phyloP scores from a whole-genome alignment of 2,888 invertebrate species.

The Dyspetes luteomarginatus region DNA sequence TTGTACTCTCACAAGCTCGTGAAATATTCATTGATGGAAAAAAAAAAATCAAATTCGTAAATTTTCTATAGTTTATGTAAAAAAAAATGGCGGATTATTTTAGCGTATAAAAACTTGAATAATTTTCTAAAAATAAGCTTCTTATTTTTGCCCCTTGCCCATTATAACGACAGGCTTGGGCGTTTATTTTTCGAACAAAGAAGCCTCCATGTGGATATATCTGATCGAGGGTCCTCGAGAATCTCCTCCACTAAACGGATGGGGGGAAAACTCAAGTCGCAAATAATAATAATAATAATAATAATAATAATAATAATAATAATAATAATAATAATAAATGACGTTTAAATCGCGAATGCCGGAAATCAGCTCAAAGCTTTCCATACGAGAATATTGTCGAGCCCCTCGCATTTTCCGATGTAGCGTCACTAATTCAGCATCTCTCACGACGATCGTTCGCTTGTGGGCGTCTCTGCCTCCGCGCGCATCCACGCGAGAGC shows the following conservation, averaged over 20 bases:
- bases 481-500: not conserved
- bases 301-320: slow-evolving; percentile 8
- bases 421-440: too few species aligned
- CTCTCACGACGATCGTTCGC: too few species aligned
- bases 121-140: slow-evolving; percentile 31
- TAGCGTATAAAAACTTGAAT: not conserved
- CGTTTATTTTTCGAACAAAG: slow-evolving; percentile 53
- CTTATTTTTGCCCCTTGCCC: not conserved
- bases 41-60: not conserved
- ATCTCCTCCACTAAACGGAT: not conserved
- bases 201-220: slow-evolving; percentile 1
- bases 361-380: slow-evolving; percentile 26
- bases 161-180: slow-evolving; percentile 1
- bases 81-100: not conserved
- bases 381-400: not conserved
- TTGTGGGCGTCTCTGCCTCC: slow-evolving; percentile 55
- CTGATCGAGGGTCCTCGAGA: slow-evolving; percentile 38
- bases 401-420: slow-evolving; percentile 32
- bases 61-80: too few species aligned
- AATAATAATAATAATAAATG: slow-evolving; percentile 9
- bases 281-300: slow-evolving; percentile 7
- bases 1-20: too few species aligned
- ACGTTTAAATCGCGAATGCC: slow-evolving; percentile 46
- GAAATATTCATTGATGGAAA: not conserved
- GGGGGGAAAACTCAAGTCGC: not conserved